Evolutionary conservation across 2,888 invertebrate genomes (phyloP), one percentile per base, ranked within the genome.

Genomic region (Autographa pulchrina): DNA sequence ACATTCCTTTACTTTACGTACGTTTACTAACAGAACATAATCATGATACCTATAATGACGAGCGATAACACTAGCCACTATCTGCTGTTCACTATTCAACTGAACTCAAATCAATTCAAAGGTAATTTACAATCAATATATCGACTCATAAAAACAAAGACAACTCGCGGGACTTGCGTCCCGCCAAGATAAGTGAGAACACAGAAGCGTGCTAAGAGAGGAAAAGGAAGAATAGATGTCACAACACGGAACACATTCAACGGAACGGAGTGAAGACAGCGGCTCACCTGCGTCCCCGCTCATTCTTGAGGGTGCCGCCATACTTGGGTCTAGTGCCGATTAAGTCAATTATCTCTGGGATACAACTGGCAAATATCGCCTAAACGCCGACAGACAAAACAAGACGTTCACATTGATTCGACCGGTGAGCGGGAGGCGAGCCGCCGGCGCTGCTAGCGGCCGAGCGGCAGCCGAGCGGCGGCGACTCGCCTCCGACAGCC

Each of bases 311-410:
- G 96, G 99, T 99, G 96, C 99, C 99, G 97, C 99, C 99, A 97
- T 99, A 99, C 97, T 99, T 99, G 97, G 99, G 99, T 97, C 99
- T 98, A 97, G 99, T 99, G 97, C 99, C 99, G 97, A 99, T 98
- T 97, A 99, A 98, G 98, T 99, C 99, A 97, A 99, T 99, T 97
- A 99, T 99, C 98, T 99, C 99, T 96, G 99, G 99, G 97, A 99
- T 99, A 98, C 99, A 99, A 98, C 99, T 99, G 97, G 99, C 99
- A 98, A 99, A 99, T 98, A 99, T 99, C 97, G 99, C 99, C 99
- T 99, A 96, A 96, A 96, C 96, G 96, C 96, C 96, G 96, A 94
- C 95, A 96, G 96, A 96, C 96, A 96, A 95, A 96, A 96, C 94
- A 96, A 96, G 95, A 96, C 95, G 96, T 96, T 96, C 93, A 96